Evolutionary conservation across 2,888 invertebrate species (phyloP), one percentile per base, ranked within the genome.

Genomic region (Lepas anatifera): DNA sequence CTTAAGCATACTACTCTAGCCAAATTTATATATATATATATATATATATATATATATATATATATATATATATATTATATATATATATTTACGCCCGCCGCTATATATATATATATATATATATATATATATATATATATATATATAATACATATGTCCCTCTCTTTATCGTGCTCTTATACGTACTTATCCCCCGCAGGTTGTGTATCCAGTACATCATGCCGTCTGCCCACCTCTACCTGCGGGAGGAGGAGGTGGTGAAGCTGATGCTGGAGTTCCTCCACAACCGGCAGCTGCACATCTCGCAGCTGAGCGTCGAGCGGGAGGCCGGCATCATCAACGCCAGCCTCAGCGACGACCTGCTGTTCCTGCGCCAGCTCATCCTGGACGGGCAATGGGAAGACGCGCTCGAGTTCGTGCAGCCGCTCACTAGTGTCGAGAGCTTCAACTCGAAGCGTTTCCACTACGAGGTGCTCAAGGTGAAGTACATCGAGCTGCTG

Each of bases 331-430:
- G 96, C 68, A 89, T 95, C 73, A 93, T 94, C 78, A 95, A 95
- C 81, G 94, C 94, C 70, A 87, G 89, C 78, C 95, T 87, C 80
- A 93, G 94, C 22, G 95, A 96, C 80, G 97, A 97, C 81, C 88
- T 95, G 50, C 85, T 97, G 67, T 97, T 97, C 81, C 84, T 97
- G 29, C 85, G 96, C 27, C 95, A 96, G 81, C 86, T 97, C 69
- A 95, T 97, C 75, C 85, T 97, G 70, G 97, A 97, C 80, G 97
- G 97, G 27, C 95, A 96, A 81, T 97, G 97, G 97, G 96, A 97
- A 81, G 95, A 96, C 80, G 95, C 93, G 1, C 82, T 95, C 72
- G 95, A 96, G 79, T 97, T 97, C 81, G 90, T 96, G 72, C 94
- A 96, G 81, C 97, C 97, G 0, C 83, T 97, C 69, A 90, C 73